Conservation (phyloP, 2,113 vertebrate species). For the Dolichotis patagonum region DNA sequence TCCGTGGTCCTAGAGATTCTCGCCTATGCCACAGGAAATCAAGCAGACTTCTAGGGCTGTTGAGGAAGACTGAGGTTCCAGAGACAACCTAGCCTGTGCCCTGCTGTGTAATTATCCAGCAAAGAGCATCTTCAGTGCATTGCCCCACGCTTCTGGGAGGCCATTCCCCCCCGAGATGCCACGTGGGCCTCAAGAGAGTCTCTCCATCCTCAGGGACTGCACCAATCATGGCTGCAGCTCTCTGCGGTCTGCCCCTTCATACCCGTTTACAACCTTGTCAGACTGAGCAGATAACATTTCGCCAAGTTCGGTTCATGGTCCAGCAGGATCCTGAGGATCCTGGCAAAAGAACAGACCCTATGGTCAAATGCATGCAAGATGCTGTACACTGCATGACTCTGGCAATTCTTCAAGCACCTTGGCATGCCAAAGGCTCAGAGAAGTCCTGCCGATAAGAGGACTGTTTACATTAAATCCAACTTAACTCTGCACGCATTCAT, state of each 20-base stretch:
- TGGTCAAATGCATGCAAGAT: not conserved
- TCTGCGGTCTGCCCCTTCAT: not conserved
- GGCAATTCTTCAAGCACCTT: not conserved
- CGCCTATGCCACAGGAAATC: not conserved
- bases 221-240: not conserved
- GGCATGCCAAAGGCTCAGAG: not conserved
- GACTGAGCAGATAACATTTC: not conserved
- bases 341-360: not conserved
- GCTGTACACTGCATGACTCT: accelerated
- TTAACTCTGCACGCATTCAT: not conserved
- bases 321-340: not conserved
- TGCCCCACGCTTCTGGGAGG: not conserved
- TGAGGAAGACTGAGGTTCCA: not conserved
- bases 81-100: not conserved
- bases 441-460: not conserved
- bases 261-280: not conserved
- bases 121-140: not conserved
- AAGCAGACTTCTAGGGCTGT: not conserved
- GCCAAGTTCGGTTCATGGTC: not conserved
- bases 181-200: not conserved
- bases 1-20: not conserved
- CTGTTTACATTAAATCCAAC: constrained; percentile 2
- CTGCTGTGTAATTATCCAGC: not conserved
- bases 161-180: not conserved
- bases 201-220: not conserved